These are phyloP conservation scores for Anthrax anthrax DNA, from an alignment of 2,888 invertebrate genomes.

Conservation along the genomic window DNA sequence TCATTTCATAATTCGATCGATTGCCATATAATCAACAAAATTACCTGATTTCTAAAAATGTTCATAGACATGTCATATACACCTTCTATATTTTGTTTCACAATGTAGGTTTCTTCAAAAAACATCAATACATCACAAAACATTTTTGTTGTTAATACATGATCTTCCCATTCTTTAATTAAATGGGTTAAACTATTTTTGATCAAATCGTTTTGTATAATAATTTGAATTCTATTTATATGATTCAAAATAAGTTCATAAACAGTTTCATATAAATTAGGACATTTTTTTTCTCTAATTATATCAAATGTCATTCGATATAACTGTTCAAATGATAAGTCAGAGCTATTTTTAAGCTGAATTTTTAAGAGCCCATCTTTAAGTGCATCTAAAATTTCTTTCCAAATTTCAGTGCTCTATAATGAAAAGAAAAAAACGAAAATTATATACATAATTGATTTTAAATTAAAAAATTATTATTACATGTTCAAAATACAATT, in stretches of 20 bases:
- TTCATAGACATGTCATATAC: not conserved
- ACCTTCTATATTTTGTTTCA: not conserved
- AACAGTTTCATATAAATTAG: not conserved
- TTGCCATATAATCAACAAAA: not conserved
- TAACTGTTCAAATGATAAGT: not conserved
- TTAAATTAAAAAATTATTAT: no score
- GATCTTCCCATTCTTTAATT: not conserved
- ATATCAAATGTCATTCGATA: not conserved
- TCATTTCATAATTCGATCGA: not conserved
- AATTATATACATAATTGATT: no score
- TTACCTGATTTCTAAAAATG: not conserved
- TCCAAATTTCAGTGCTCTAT: no score
- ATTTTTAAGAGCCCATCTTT: not conserved
- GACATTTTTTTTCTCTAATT: not conserved
- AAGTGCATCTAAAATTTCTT: not conserved
- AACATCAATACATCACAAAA: not conserved
- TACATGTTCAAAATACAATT: no score
- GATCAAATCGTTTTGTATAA: not conserved
- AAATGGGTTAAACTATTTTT: not conserved
- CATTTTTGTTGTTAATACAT: not conserved
- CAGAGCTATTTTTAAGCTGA: not conserved
- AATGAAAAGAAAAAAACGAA: no score
- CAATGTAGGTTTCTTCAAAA: not conserved
- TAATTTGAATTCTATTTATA: not conserved
- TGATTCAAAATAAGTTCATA: not conserved